phyloP scores from a whole-genome alignment of 2,888 invertebrate species.

The Tiphia femorata region DNA sequence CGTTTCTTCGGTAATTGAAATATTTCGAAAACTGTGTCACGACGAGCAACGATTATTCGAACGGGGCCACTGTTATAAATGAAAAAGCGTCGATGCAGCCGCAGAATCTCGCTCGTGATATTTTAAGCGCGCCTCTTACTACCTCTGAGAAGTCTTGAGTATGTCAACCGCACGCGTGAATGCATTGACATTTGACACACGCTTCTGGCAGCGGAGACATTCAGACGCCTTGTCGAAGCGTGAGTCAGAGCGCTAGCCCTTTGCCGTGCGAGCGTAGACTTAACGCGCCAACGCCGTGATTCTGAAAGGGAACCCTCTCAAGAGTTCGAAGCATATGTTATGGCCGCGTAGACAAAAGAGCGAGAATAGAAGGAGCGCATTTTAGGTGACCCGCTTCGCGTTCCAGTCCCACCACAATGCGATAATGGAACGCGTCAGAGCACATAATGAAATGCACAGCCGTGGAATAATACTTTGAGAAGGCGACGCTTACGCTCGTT shows the following conservation, averaged over 20 bases:
- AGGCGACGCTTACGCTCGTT: no score
- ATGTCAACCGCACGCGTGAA: background rate
- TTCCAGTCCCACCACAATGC: no score
- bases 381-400: conserved; percentile 11
- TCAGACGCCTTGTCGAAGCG: conserved; percentile 19
- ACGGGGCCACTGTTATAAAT: background rate
- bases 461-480: no score
- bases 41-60: background rate
- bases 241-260: conserved; percentile 31
- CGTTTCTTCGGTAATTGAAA: no score
- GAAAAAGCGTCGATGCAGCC: background rate
- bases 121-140: background rate
- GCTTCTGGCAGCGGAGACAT: conserved; percentile 21
- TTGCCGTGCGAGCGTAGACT: conserved; percentile 30
- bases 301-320: conserved; percentile 29
- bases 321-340: conserved; percentile 42
- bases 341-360: conserved; percentile 34
- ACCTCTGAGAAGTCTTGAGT: background rate
- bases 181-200: conserved; percentile 13
- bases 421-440: no score
- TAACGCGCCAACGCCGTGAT: conserved; percentile 23
- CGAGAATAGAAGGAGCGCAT: conserved; percentile 17
- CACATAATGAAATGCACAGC: no score
- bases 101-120: no score
- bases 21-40: background rate